These are phyloP conservation scores for Griposia aprilina DNA, from an alignment of 2,888 invertebrate species.

Conservation along the genomic window DNA sequence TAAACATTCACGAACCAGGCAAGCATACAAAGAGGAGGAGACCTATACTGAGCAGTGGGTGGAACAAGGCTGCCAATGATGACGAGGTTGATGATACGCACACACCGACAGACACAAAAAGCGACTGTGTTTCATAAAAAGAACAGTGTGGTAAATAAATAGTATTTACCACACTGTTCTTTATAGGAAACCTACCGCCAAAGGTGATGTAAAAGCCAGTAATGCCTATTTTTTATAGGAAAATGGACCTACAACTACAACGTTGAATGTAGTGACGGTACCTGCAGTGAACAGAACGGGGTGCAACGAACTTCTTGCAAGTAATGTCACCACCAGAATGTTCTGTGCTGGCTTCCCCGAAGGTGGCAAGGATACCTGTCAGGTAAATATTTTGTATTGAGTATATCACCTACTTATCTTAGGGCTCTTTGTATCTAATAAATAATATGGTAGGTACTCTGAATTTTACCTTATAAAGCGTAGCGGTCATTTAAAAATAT, in stretches of 20 bases:
- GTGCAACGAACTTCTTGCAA: slow-evolving; percentile 53
- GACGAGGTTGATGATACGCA: too few species aligned
- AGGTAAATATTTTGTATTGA: slow-evolving; percentile 72
- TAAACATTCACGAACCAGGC: not conserved
- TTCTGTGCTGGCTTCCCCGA: slow-evolving; percentile 82
- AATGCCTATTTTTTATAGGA: slow-evolving; percentile 70
- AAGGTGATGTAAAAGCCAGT: not conserved
- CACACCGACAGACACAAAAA: not conserved
- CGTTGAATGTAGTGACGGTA: slow-evolving; percentile 75
- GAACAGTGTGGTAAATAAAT: too few species aligned
- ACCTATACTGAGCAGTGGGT: too few species aligned
- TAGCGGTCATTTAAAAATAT: not conserved
- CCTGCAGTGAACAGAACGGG: slow-evolving; percentile 56
- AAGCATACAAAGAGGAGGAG: too few species aligned
- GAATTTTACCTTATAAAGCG: not conserved
- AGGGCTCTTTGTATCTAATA: not conserved
- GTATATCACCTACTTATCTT: not conserved
- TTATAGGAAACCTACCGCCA: not conserved
- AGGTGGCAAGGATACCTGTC: slow-evolving; percentile 86
- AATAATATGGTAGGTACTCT: not conserved
- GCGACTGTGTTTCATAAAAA: not conserved
- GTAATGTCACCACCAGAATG: slow-evolving; percentile 78
- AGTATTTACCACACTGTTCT: too few species aligned
- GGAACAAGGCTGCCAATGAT: too few species aligned
- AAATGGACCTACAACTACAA: slow-evolving; percentile 70